Conservation (phyloP, 2,888 invertebrate species). For the Mechanitis mazaeus region DNA sequence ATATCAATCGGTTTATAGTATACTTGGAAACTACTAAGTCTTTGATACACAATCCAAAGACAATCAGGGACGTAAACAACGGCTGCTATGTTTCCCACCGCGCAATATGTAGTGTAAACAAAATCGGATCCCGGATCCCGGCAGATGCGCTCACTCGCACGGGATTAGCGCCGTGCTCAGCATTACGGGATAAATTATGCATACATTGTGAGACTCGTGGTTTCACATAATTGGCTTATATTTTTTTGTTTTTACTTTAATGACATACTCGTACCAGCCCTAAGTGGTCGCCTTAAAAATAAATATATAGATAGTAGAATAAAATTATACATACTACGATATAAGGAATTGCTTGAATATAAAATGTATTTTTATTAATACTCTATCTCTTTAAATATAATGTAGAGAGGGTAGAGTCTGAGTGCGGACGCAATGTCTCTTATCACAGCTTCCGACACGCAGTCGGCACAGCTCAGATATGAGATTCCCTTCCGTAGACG, state of each 20-base stretch:
- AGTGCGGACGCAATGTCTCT: no score
- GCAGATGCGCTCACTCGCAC: conserved; percentile 31
- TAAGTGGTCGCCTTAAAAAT: not conserved
- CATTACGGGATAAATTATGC: conserved; percentile 23
- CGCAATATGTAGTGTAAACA: conserved; percentile 36
- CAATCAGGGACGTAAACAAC: conserved; percentile 20
- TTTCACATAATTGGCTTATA: conserved; percentile 4
- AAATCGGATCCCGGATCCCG: conserved; percentile 20
- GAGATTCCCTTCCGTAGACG: no score
- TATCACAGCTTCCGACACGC: no score
- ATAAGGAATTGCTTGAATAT: no score
- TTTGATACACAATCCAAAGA: conserved; percentile 1
- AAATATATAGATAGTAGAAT: no score
- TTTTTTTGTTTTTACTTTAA: not conserved
- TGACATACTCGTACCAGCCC: not conserved
- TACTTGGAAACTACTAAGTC: no score
- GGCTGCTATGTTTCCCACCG: conserved; percentile 34
- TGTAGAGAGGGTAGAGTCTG: no score
- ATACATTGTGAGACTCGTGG: conserved; percentile 4
- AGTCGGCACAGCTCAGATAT: no score
- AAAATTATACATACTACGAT: no score
- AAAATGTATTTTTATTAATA: no score
- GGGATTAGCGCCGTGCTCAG: conserved; percentile 30
- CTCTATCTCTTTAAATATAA: no score
- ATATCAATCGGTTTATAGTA: no score